Conservation (phyloP, 2,797 vertebrate genomes). For the Chelon auratus region DNA sequence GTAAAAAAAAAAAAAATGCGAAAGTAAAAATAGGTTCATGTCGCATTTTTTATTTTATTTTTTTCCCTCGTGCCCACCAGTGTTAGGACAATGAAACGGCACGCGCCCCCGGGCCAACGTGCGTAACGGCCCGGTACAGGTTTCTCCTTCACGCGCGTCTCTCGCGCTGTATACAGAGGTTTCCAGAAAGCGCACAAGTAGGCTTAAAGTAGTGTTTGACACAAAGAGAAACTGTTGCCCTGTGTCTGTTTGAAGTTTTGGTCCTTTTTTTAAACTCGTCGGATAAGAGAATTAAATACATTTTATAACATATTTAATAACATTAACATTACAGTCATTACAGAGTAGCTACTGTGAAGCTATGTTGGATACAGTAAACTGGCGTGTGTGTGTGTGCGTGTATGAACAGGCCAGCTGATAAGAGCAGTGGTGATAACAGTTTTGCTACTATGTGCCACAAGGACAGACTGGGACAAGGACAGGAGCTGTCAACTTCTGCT, state of each 20-base stretch:
- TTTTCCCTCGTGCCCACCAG: not conserved
- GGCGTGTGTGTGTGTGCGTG: constrained; percentile 8
- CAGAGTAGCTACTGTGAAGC: not conserved
- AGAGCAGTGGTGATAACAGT: constrained; percentile 47
- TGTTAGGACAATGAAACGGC: not conserved
- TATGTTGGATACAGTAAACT: not conserved
- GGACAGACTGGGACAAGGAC: constrained; percentile 53
- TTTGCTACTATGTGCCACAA: constrained; percentile 44
- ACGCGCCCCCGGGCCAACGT: constrained; percentile 21
- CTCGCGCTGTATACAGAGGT: not conserved
- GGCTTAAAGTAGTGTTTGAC: too few species aligned
- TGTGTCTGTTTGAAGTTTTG: not conserved
- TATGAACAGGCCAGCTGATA: constrained; percentile 51
- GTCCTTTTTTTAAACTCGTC: too few species aligned
- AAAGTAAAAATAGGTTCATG: not conserved
- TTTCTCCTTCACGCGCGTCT: too few species aligned
- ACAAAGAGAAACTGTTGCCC: not conserved
- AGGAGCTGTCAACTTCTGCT: not conserved
- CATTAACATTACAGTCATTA: too few species aligned
- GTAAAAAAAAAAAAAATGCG: not conserved
- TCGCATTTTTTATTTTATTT: too few species aligned
- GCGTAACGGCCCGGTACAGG: constrained; percentile 8
- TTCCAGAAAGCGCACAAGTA: too few species aligned
- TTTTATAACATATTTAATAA: too few species aligned
- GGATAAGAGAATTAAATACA: too few species aligned